Percentiles rank a stretch among this genome's conserved stretches.
Evolutionary conservation across 2,797 vertebrate species (phyloP).

Genomic region (Xenops minutus): DNA sequence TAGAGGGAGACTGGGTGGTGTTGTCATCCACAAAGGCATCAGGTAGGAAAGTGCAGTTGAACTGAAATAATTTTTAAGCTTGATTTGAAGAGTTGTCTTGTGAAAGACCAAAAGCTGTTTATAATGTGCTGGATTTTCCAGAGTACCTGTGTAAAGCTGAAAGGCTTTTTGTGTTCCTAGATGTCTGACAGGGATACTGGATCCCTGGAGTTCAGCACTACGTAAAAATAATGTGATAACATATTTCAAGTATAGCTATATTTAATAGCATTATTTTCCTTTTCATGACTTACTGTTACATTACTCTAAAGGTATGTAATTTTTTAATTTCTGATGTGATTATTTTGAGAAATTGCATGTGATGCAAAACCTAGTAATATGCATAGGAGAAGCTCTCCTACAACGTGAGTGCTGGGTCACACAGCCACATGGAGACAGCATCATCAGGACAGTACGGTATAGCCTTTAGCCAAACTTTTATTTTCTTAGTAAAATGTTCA

Average conservation of each 20-base stretch:
- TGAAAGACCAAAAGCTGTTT: background rate
- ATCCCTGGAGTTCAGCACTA: background rate
- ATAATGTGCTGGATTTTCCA: background rate
- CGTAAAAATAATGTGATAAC: background rate
- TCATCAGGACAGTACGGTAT: background rate
- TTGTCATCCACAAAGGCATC: conserved; percentile 90
- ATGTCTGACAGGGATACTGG: background rate
- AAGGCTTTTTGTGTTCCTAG: background rate
- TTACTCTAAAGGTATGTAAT: background rate
- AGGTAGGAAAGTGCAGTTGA: conserved; percentile 74
- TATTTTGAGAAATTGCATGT: background rate
- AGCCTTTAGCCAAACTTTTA: background rate
- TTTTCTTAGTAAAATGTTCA: background rate
- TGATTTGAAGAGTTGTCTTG: background rate
- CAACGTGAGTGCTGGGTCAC: background rate
- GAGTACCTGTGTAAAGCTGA: background rate
- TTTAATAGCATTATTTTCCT: background rate
- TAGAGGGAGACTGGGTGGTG: conserved; percentile 90
- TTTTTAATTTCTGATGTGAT: background rate
- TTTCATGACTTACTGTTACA: background rate
- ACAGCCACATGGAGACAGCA: background rate
- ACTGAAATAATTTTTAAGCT: background rate
- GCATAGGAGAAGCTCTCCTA: background rate
- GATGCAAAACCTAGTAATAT: background rate
- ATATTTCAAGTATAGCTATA: background rate